These are phyloP conservation scores for Ceyx cyanopectus DNA, from an alignment of 2,113 vertebrate species.

Conservation along the genomic window DNA sequence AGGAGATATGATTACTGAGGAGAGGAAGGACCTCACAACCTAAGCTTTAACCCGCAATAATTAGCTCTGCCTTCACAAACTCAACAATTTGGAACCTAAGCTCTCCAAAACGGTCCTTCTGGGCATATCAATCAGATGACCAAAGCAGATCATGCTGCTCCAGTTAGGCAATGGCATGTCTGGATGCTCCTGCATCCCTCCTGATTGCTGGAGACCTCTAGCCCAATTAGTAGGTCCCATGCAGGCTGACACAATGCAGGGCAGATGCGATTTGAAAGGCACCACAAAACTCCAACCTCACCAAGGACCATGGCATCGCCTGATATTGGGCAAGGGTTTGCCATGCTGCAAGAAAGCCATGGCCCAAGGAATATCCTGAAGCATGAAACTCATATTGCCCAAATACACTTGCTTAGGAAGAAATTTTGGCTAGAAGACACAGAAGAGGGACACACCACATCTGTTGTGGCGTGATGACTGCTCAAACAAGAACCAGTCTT, in stretches of 20 bases:
- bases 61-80: neutral
- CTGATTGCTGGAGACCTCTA: neutral
- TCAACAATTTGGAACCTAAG: neutral
- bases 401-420: neutral
- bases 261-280: neutral
- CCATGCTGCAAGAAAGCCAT: neutral
- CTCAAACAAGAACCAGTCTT: neutral
- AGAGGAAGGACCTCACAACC: neutral
- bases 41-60: neutral
- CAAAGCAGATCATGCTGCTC: neutral
- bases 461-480: neutral
- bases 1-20: accelerated
- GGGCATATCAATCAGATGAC: accelerated
- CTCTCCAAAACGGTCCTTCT: neutral
- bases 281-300: neutral
- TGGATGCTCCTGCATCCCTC: neutral
- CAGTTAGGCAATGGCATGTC: neutral
- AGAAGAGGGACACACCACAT: accelerated
- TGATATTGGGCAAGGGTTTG: neutral
- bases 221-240: neutral
- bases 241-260: neutral
- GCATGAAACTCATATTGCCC: accelerated
- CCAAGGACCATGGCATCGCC: accelerated
- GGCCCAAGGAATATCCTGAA: neutral
- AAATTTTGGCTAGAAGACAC: neutral